Percentiles rank a stretch among this genome's conserved stretches.
Conservation (phyloP, 1,140 invertebrate genomes). For the Aphaenogaster rudis region DNA sequence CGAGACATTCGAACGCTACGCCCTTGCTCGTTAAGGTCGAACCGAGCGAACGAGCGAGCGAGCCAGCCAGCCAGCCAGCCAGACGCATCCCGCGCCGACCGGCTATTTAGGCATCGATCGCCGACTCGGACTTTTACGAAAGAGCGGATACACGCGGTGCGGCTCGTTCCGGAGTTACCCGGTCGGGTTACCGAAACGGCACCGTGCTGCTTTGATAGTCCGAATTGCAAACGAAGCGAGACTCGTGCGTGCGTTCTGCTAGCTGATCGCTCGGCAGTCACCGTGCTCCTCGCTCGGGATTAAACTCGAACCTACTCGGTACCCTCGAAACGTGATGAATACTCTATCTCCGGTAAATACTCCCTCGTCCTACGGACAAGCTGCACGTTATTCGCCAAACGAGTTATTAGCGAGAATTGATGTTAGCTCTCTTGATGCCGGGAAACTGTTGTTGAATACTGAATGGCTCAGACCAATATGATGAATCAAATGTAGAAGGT, state of each 20-base stretch:
- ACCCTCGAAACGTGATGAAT: constrained; percentile 25
- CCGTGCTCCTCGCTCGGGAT: constrained; percentile 9
- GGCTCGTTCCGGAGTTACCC: constrained; percentile 11
- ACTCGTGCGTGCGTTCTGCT: not conserved
- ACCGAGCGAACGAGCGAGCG: constrained; percentile 43
- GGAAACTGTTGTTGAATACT: not conserved
- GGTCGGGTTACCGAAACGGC: constrained; percentile 39
- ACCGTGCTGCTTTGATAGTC: constrained; percentile 38
- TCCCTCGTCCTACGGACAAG: not conserved
- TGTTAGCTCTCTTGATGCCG: constrained; percentile 6
- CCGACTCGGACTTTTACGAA: constrained; percentile 53
- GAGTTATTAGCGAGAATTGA: constrained; percentile 33
- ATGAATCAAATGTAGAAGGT: not conserved
- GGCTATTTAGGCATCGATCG: constrained; percentile 63
- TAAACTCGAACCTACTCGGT: constrained; percentile 41
- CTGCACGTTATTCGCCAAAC: not conserved
- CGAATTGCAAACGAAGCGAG: constrained; percentile 57
- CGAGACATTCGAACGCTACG: constrained; percentile 65
- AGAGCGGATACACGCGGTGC: constrained; percentile 36
- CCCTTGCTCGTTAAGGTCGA: constrained; percentile 74
- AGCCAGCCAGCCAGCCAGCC: not conserved
- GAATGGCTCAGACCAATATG: not conserved
- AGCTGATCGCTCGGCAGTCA: not conserved
- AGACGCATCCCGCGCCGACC: constrained; percentile 49
- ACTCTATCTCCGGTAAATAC: constrained; percentile 42